These are phyloP conservation scores for Manis javanica DNA, from an alignment of 2,797 vertebrate genomes.

Conservation along the genomic window DNA sequence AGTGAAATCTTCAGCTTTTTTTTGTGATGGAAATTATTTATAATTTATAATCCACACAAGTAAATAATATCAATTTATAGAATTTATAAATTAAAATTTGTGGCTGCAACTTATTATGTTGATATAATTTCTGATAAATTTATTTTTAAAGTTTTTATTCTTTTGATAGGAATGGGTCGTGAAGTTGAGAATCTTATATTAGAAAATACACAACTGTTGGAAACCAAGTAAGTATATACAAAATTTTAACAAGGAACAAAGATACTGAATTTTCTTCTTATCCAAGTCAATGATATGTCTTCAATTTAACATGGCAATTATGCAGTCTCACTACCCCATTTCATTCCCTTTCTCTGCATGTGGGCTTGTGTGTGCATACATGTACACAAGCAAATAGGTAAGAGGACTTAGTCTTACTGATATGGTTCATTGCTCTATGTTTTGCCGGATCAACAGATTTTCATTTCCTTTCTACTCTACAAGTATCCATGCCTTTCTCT, in stretches of 20 bases:
- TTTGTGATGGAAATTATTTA: slow-evolving; percentile 49
- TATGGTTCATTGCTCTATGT: neutral
- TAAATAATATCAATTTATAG: slow-evolving; percentile 17
- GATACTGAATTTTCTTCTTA: neutral
- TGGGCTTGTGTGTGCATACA: neutral
- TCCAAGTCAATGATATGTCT: neutral
- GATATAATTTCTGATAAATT: slow-evolving; percentile 69
- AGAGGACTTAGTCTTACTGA: neutral
- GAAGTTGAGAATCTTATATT: slow-evolving; percentile 99
- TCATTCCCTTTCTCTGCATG: neutral
- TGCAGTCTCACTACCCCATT: neutral
- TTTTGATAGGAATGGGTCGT: slow-evolving; percentile 96
- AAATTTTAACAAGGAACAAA: slow-evolving; percentile 7
- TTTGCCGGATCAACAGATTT: neutral
- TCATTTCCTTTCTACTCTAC: neutral
- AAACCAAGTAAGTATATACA: slow-evolving; percentile 94
- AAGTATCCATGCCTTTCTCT: slow-evolving; percentile 21
- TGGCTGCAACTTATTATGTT: neutral
- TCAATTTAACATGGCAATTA: neutral
- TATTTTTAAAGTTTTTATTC: slow-evolving; percentile 72
- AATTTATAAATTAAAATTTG: slow-evolving; percentile 55
- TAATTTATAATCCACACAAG: slow-evolving; percentile 41
- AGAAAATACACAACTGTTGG: slow-evolving; percentile 96
- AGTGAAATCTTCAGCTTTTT: slow-evolving; percentile 36
- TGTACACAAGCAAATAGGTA: neutral